phyloP scores from a whole-genome alignment of 2,113 vertebrate species.

The Platichthys stellatus region DNA sequence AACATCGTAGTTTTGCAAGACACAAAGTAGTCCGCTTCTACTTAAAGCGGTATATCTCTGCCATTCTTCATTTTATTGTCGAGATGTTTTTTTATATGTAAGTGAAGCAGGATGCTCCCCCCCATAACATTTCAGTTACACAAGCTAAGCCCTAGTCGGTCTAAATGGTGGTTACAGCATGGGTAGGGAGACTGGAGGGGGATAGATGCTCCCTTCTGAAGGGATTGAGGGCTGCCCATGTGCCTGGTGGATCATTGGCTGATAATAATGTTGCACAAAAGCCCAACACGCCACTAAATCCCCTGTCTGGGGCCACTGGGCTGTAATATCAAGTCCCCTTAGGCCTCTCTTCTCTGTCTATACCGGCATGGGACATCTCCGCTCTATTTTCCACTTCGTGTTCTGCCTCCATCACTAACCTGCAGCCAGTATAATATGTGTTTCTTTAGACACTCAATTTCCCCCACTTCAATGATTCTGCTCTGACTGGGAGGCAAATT shows the following conservation, averaged over 20 bases:
- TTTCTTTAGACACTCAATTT: constrained; percentile 57
- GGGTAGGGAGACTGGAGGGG: constrained; percentile 58
- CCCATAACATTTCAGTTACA: constrained; percentile 62
- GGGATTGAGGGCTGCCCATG: constrained; percentile 66
- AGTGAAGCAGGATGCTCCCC: constrained; percentile 41
- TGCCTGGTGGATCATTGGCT: constrained; percentile 69
- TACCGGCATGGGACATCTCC: constrained; percentile 61
- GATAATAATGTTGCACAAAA: constrained; percentile 77
- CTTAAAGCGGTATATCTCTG: constrained; percentile 9
- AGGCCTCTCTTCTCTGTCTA: constrained; percentile 45
- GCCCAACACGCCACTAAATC: constrained; percentile 70
- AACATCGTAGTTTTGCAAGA: constrained; percentile 6
- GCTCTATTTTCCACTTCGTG: constrained; percentile 61
- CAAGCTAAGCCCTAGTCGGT: constrained; percentile 58
- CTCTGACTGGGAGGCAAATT: constrained; percentile 45
- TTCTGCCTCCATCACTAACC: constrained; percentile 63
- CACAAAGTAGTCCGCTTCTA: not conserved
- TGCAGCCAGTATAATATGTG: constrained; percentile 60
- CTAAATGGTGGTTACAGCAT: constrained; percentile 55
- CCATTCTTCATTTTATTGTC: constrained; percentile 29
- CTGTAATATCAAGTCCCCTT: constrained; percentile 69
- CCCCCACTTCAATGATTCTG: constrained; percentile 46
- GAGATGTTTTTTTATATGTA: constrained; percentile 30
- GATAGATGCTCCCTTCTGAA: constrained; percentile 61
- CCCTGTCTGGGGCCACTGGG: constrained; percentile 58